A percentile compares a stretch with the other conserved stretches of the same genome.
Evolutionary conservation across 1,140 invertebrate genomes (phyloP).

Genomic region (Laupala kohalensis): DNA sequence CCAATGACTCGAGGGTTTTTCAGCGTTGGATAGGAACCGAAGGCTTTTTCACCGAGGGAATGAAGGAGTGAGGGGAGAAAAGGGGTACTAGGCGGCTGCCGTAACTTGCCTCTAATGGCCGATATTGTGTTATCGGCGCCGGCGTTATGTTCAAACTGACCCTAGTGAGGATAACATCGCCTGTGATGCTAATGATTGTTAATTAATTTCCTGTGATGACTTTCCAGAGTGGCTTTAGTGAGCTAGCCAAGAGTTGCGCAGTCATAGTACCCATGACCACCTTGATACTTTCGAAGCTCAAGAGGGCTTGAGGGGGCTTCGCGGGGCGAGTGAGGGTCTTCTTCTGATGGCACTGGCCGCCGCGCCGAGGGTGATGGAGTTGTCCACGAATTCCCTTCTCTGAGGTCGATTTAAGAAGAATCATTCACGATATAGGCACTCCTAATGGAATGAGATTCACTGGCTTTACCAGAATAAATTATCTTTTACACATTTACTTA

Average conservation of each 20-base stretch:
- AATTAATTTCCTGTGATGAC: background rate
- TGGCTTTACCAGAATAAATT: too few species aligned
- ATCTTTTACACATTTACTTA: too few species aligned
- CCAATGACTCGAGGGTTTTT: background rate
- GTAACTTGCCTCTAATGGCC: background rate
- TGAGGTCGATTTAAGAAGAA: too few species aligned
- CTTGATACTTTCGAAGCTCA: too few species aligned
- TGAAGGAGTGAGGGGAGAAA: background rate
- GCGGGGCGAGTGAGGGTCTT: too few species aligned
- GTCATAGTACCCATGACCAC: background rate
- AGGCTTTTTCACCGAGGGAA: background rate
- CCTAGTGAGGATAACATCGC: background rate
- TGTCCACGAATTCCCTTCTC: too few species aligned
- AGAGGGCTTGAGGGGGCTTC: too few species aligned
- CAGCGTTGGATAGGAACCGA: background rate
- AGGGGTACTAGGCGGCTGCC: too few species aligned
- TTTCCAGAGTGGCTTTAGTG: background rate
- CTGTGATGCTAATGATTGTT: background rate
- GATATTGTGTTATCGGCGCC: background rate
- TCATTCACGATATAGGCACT: too few species aligned
- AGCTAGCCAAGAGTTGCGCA: background rate
- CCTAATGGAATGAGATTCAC: too few species aligned
- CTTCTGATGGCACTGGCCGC: too few species aligned
- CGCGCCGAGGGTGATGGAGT: too few species aligned
- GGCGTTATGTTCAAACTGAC: background rate